Evolutionary conservation across 2,888 invertebrate species (phyloP).

Genomic region (Archips crataeganus): DNA sequence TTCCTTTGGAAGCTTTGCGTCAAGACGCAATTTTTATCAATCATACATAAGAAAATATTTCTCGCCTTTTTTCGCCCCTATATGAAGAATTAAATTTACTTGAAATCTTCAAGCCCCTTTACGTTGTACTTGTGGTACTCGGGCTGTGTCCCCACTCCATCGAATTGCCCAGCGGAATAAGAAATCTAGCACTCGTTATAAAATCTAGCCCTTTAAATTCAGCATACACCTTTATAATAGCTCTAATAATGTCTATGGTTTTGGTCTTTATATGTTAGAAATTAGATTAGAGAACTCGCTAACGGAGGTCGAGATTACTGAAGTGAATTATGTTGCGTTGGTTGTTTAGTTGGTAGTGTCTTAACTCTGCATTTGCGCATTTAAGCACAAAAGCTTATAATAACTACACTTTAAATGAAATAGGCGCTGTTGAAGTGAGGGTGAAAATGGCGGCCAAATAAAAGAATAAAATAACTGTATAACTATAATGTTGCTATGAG

Average conservation of each 20-base stretch:
- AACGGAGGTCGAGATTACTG: neutral
- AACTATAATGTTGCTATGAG: too few species aligned
- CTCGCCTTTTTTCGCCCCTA: slow-evolving; percentile 15
- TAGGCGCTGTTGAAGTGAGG: too few species aligned
- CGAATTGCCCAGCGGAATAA: slow-evolving; percentile 18
- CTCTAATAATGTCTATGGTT: neutral
- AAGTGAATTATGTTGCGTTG: neutral
- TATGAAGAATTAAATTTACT: slow-evolving; percentile 22
- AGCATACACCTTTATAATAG: neutral
- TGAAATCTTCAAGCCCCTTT: slow-evolving; percentile 32
- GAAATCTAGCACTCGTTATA: slow-evolving; percentile 9
- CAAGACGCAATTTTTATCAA: slow-evolving; percentile 11
- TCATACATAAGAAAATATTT: slow-evolving; percentile 17
- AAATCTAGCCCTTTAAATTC: slow-evolving; percentile 17
- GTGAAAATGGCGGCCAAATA: too few species aligned
- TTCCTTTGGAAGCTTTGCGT: neutral
- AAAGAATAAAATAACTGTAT: too few species aligned
- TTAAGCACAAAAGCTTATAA: neutral
- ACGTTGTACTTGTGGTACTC: slow-evolving; percentile 10
- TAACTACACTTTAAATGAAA: neutral
- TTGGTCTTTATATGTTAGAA: slow-evolving; percentile 18
- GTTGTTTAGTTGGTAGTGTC: neutral
- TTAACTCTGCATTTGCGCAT: neutral
- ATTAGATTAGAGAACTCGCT: neutral
- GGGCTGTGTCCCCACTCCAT: slow-evolving; percentile 26